Evolutionary conservation across 92 coral and sea anemone genomes (phyloP).

Genomic region (Palythoa grandiflora): DNA sequence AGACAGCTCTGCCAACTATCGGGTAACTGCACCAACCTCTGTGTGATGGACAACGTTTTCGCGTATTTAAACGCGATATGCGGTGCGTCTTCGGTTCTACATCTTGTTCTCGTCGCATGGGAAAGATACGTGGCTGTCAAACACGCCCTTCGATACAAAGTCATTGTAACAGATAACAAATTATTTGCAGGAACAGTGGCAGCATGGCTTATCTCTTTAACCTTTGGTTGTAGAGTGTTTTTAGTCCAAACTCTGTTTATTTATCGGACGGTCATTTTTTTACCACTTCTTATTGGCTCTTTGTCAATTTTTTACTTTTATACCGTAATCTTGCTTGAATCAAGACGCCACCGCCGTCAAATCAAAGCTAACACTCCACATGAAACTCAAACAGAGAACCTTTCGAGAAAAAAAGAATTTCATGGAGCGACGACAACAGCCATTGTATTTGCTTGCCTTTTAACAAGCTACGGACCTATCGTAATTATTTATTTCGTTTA

Average conservation of each 20-base stretch:
- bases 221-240: not conserved
- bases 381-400: not conserved
- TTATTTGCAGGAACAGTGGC: not conserved
- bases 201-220: constrained; percentile 16
- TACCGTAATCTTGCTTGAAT: not conserved
- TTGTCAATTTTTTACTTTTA: not conserved
- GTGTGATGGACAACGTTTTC: not conserved
- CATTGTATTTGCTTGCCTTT: not conserved
- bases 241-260: not conserved
- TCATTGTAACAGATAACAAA: constrained; percentile 16
- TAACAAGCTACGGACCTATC: constrained; percentile 1
- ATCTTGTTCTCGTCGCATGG: constrained; percentile 10
- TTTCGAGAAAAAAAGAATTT: constrained; percentile 9
- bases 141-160: constrained; percentile 23
- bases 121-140: constrained; percentile 36
- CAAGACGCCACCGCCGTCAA: constrained; percentile 24
- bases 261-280: not conserved
- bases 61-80: not conserved
- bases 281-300: not conserved
- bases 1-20: not conserved
- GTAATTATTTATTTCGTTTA: not conserved
- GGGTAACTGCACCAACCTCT: not conserved
- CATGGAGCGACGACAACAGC: constrained; percentile 10
- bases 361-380: not conserved
- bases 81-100: constrained; percentile 19